Evolutionary conservation across 2,113 vertebrate genomes (phyloP), one percentile per base, ranked within the genome.

Genomic region (Sinocyclocheilus grahami): DNA sequence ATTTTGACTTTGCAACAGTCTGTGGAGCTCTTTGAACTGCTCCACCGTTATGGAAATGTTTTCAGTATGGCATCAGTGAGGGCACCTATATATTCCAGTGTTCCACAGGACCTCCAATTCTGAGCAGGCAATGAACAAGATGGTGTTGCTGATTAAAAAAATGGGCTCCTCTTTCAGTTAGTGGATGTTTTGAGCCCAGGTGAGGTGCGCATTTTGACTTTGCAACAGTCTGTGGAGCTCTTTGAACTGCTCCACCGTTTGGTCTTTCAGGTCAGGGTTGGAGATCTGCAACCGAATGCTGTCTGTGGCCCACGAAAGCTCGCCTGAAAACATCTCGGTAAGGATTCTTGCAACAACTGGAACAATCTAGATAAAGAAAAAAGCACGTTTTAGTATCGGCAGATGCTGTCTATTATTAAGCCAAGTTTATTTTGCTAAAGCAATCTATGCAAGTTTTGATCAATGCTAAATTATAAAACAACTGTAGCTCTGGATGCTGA

Each of bases 201-300:
- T 91, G 0, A 90, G 92, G n/a, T 94, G 93, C 37, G 87, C 91
- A 53, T 98, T 96, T 84, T 99, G 97, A 67, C 90, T 93, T 90
- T 98, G 97, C 91, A 97, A 96, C 10, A 98, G 94, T 86, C 95
- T 95, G 89, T 98, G 97, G 18, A 99, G 95, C 92, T 98, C 98
- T 88, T 98, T 99, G 89, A 99, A 98, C 90, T 98, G 98, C 60
- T 96, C 95, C 89, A 98, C 97, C 24, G 97, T 96, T 89, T 92
- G 95, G 93, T 98, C 98, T 91, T 99, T 98, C 33, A 98, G 95
- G 76, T 99, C 97, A 0, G 98, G 97, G 87, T 97, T 96, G 0
- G 98, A 99, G 92, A 98, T 98, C 90, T 98, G 97, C 2, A 99
- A 95, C 0, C 97, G 96, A 91, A 98, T 96, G 86, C 97, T 99